Evolutionary conservation across 2,888 invertebrate genomes (phyloP).

Genomic region (Cephalotes varians): DNA sequence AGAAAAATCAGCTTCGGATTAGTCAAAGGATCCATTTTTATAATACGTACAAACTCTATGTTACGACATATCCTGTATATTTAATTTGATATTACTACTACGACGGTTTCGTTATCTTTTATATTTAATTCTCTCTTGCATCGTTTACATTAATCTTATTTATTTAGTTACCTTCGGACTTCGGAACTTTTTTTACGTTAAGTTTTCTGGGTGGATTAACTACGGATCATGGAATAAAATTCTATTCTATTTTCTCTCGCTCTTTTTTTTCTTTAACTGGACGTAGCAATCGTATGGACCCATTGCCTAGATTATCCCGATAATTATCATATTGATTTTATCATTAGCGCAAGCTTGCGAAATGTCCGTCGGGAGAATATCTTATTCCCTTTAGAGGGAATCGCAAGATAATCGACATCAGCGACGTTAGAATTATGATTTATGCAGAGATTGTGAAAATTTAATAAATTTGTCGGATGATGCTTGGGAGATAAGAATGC

Average conservation of each 20-base stretch:
- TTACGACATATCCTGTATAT: background rate
- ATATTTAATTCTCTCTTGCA: background rate
- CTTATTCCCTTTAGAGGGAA: slow-evolving; percentile 39
- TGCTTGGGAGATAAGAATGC: background rate
- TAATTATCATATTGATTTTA: slow-evolving; percentile 55
- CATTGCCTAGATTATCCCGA: slow-evolving; percentile 40
- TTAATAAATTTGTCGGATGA: slow-evolving; percentile 23
- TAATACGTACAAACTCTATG: background rate
- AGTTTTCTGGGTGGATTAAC: background rate
- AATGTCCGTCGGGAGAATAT: slow-evolving; percentile 18
- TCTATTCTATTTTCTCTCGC: background rate
- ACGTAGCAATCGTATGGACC: slow-evolving; percentile 9
- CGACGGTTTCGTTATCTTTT: background rate
- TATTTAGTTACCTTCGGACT: background rate
- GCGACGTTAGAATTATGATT: slow-evolving; percentile 27
- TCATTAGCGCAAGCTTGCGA: slow-evolving; percentile 41
- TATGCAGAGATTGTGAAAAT: slow-evolving; percentile 2
- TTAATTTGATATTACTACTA: background rate
- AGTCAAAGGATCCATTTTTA: background rate
- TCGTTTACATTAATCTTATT: slow-evolving; percentile 1
- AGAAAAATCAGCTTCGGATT: background rate
- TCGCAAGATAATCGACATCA: slow-evolving; percentile 30
- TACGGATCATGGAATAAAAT: slow-evolving; percentile 7
- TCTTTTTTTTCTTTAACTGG: background rate
- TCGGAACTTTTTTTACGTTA: background rate